Evolutionary conservation across 1,140 invertebrate genomes (phyloP), one percentile per base, ranked within the genome.

Genomic region (Aphelenchoides avenae): DNA sequence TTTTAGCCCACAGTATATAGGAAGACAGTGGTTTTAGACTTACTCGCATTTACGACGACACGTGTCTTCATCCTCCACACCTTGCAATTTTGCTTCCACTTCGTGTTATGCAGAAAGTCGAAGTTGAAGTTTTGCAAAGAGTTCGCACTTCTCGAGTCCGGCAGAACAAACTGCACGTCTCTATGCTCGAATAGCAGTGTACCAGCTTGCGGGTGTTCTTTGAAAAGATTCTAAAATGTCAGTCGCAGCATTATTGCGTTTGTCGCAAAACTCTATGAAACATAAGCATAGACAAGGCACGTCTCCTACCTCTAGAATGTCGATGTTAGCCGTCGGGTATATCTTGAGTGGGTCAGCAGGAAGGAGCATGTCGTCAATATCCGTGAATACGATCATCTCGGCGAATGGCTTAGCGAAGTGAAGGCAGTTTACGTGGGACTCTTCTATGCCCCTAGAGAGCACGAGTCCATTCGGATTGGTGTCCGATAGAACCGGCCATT

Each of bases 51-150:
- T 0, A 75, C 73, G 9, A 68, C 66, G 30, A 75, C 73, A n/a
- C 73, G 30, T 5, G 73, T 75, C 44, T 75, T 75, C 73, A 76
- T 76, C 40, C 73, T 63, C 73, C 73, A 76, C 4, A 75, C 68
- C 50, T 72, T 61, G 48, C 73, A 75, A 30, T 47, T 76, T 46
- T 49, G 57, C 56, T 75, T 75, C 58, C 69, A 71, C 37, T 67
- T 54, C 5, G 73, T 72, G 26, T 76, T 64, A 29, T 55, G 53
- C 13, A 75, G 46, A 48, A 75, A 75, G 13, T 66, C 47, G 44
- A 75, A 75, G 37, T 77, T 75, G 48, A 75, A 75, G 20, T 56
- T 73, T 34, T 26, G 24, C 15, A 74, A 41, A 27, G 69, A 40
- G 58, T 59, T 24, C 60, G n/a, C 11, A 15, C 26, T 34, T 15